Conservation (phyloP, 1,140 invertebrate genomes). For the Drosophila bocqueti region DNA sequence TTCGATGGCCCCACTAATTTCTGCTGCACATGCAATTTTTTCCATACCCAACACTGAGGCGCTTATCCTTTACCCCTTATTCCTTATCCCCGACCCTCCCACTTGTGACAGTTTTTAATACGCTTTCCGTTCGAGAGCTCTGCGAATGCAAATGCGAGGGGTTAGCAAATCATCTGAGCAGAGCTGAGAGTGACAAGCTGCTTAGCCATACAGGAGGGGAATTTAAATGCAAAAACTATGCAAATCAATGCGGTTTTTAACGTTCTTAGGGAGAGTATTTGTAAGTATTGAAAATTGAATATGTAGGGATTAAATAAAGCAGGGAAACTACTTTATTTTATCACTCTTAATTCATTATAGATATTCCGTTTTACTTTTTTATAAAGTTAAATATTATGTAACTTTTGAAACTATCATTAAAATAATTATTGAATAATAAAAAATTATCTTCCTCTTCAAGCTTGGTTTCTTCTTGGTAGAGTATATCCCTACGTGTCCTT, state of each 20-base stretch:
- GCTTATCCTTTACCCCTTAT: conserved; percentile 10
- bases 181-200: conserved; percentile 26
- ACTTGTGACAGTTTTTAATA: conserved; percentile 68
- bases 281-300: too few species aligned
- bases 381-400: not conserved
- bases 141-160: conserved; percentile 40
- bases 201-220: not conserved
- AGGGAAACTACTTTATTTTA: not conserved
- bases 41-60: conserved; percentile 22
- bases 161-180: conserved; percentile 33
- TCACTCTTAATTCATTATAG: not conserved
- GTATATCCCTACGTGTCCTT: conserved; percentile 10
- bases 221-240: conserved; percentile 22
- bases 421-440: not conserved
- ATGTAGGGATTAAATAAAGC: not conserved
- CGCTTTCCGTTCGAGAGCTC: conserved; percentile 50
- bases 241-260: conserved; percentile 9
- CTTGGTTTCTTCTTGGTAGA: not conserved
- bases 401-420: not conserved
- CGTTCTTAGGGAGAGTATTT: not conserved
- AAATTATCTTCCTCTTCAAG: not conserved
- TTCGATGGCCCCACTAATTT: conserved; percentile 69
- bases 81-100: conserved; percentile 1
- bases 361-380: too few species aligned
- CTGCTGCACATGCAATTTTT: conserved; percentile 76